Evolutionary conservation across 1,140 invertebrate species (phyloP), one percentile per base, ranked within the genome.

Genomic region (Metopolophium dirhodum): DNA sequence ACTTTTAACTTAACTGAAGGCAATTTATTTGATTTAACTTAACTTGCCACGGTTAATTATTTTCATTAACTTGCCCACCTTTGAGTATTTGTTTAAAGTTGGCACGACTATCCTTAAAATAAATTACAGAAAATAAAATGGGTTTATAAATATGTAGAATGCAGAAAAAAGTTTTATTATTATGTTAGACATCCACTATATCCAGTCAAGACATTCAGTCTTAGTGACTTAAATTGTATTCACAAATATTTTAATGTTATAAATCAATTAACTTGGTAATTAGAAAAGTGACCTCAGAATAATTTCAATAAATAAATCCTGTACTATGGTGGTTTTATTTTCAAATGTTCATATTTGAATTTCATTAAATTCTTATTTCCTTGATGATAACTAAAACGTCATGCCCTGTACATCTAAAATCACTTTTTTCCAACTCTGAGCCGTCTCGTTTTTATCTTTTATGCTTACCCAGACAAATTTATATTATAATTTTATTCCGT

Each of bases 401-500:
- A 83, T 83, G 45, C 45, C 49, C 45, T 93, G 47, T 86, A 85
- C 82, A 54, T 57, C 49, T 37, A 85, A 86, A 93, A 93, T 93
- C 77, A 85, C 82, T 93, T 86, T 37, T 54, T 85, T 57, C 2
- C 45, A 37, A 85, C 82, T 85, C 30, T 85, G 82, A 85, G 49
- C 82, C 68, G 49, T 85, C 91, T 93, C 91, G 45, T 82, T 93
- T 93, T 85, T 86, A 83, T 93, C 49, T 85, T 85, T 83, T 93
- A 86, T 93, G 82, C 82, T 85, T 93, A 86, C 49, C 91, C 91
- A 93, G 91, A 93, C 91, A 93, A 93, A 93, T 93, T 86, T 93
- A 85, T 93, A 93, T 93, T 93, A 93, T 93, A 93, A 93, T 93
- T 93, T 93, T 93, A 93, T 93, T 93, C 91, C 82, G 82, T 93